Conservation (phyloP, 2,888 invertebrate species). For the Tryphoninae sp. region DNA sequence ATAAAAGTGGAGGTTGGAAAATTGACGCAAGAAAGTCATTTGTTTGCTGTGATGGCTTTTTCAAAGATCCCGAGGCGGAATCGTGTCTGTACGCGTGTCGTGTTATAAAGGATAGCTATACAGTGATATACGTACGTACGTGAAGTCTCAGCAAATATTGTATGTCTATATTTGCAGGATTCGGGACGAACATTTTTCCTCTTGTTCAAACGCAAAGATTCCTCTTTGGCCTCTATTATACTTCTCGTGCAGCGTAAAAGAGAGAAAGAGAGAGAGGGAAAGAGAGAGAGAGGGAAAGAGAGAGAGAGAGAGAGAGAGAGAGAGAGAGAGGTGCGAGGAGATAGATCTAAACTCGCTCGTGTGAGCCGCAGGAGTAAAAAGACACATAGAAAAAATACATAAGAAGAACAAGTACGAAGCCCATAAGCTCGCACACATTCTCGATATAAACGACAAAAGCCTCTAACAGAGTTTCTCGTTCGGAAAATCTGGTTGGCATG, state of each 20-base stretch:
- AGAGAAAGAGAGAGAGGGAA: too few species aligned
- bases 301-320: not conserved
- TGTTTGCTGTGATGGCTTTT: slow-evolving; percentile 10
- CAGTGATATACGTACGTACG: not conserved
- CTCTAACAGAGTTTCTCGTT: slow-evolving; percentile 49
- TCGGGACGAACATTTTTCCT: not conserved
- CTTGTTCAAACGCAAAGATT: slow-evolving; percentile 9
- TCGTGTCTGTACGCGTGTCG: not conserved
- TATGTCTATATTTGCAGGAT: not conserved
- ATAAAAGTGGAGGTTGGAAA: not conserved
- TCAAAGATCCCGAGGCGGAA: not conserved
- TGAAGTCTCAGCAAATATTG: not conserved
- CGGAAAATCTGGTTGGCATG: slow-evolving; percentile 51
- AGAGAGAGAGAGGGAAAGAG: not conserved
- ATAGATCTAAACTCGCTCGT: not conserved
- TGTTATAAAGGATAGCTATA: not conserved
- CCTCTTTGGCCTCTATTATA: not conserved
- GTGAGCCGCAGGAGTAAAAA: not conserved
- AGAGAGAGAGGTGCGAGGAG: too few species aligned
- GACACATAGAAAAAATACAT: not conserved
- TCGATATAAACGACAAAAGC: slow-evolving; percentile 22
- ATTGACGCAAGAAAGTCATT: slow-evolving; percentile 9
- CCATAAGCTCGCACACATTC: not conserved
- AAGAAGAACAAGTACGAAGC: slow-evolving; percentile 19
- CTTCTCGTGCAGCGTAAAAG: not conserved